Base-by-base conservation (phyloP, 2,797 vertebrate species). In the Sebastes cheni region DNA sequence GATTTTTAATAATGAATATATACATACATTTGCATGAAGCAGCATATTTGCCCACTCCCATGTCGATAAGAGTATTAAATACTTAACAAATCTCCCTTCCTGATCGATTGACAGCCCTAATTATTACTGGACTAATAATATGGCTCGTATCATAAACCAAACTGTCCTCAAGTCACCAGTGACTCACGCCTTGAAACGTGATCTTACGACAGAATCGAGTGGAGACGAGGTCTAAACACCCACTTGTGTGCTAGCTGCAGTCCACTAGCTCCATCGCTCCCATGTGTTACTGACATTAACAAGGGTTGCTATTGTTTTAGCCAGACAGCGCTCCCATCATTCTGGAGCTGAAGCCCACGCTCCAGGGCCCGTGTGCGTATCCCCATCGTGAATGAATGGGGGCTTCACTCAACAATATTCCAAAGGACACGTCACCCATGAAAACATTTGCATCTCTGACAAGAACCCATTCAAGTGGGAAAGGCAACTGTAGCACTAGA, bases 391-490 rank as follows among this genome's bases (percentile, higher is more conserved):
- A 78, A 92, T 93, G 91, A 93, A 92, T 86, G 88, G 81, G 70
- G 69, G 75, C 75, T 88, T 91, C 86, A 72, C 91, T 86, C 88
- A 58, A 92, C 88, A 83, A 91, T 91, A 88, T 89, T 88, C 86
- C 71, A 84, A 72, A 13, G 81, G 79, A 32, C 86, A 88, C 85
- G 86, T 93, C 93, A 91, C 72, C 90, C 88, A 54, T 82, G 83
- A 92, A 93, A 94, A 93, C 89, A 93, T 95, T 94, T 91, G 91
- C 92, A 92, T 94, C 89, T 83, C 89, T 89, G 75, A 93, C 91
- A 95, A 94, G 88, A 92, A 89, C 52, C 91, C 82, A 94, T 95
- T 95, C 83, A 95, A 74, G 55, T 42, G 66, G 84, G 56, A 90
- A 90, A 92, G 79, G 87, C 83, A 86, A 91, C 88, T 76, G 91